These are phyloP conservation scores for Argentina silus DNA, from an alignment of 2,797 vertebrate species.

Conservation along the genomic window DNA sequence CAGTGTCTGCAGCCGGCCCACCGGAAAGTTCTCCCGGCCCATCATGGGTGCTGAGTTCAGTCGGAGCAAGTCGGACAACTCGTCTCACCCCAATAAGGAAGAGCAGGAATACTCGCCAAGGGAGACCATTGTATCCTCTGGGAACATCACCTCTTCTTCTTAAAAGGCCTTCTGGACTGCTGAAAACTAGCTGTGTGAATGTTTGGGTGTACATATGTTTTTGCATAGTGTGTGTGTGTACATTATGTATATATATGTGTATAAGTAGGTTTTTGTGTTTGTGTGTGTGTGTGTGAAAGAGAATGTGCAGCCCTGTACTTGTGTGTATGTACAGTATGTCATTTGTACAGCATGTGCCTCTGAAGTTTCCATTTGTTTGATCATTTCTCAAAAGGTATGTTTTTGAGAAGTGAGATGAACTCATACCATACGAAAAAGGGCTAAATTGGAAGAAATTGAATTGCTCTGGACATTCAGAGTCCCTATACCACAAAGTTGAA, in stretches of 20 bases:
- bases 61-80: conserved; percentile 96
- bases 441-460: conserved; percentile 35
- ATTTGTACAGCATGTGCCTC: conserved; percentile 26
- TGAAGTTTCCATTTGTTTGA: not conserved
- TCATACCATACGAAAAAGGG: conserved; percentile 6
- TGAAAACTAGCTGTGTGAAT: conserved; percentile 16
- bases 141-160: conserved; percentile 71
- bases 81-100: conserved; percentile 93
- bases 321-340: conserved; percentile 25
- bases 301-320: conserved; percentile 9
- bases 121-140: conserved; percentile 88
- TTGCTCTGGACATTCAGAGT: conserved; percentile 16
- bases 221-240: not conserved
- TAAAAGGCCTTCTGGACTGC: conserved; percentile 41
- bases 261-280: not conserved
- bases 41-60: conserved; percentile 93
- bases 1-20: conserved; percentile 75
- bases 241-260: not conserved
- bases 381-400: conserved; percentile 4
- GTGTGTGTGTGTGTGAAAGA: conserved; percentile 25
- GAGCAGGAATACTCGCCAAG: conserved; percentile 83
- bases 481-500: conserved; percentile 15
- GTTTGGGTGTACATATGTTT: not conserved
- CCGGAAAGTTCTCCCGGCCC: conserved; percentile 84
- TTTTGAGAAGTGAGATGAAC: not conserved